Evolutionary conservation across 2,888 invertebrate species (phyloP).

Genomic region (Sylvicola cinctus): DNA sequence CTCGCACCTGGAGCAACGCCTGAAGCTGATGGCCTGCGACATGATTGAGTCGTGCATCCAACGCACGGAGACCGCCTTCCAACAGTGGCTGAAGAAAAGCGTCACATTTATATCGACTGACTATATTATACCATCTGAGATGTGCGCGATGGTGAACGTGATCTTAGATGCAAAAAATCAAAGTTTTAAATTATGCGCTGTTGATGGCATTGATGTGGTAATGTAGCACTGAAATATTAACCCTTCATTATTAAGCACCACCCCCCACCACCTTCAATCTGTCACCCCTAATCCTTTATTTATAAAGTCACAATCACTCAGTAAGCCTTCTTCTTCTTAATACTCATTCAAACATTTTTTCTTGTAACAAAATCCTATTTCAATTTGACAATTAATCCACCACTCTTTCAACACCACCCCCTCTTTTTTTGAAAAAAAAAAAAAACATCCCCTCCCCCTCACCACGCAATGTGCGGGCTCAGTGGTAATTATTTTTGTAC

Average conservation of each 20-base stretch:
- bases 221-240: constrained; percentile 17
- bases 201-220: constrained; percentile 91
- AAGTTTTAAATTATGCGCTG: constrained; percentile 86
- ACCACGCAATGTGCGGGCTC: no score
- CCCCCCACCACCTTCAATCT: no score
- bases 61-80: constrained; percentile 71
- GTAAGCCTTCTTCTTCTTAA: no score
- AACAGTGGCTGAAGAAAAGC: constrained; percentile 81
- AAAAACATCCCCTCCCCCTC: no score
- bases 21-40: constrained; percentile 95
- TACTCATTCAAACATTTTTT: neutral
- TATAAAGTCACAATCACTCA: no score
- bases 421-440: no score
- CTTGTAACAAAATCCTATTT: neutral
- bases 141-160: constrained; percentile 98
- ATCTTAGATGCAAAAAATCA: constrained; percentile 93
- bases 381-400: no score
- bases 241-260: neutral
- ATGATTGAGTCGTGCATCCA: constrained; percentile 98
- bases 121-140: constrained; percentile 92
- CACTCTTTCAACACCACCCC: no score
- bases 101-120: constrained; percentile 89
- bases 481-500: no score
- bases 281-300: no score
- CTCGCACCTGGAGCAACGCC: constrained; percentile 83